These are phyloP conservation scores for Cottus gobio DNA, from an alignment of 2,113 vertebrate genomes.

Conservation along the genomic window DNA sequence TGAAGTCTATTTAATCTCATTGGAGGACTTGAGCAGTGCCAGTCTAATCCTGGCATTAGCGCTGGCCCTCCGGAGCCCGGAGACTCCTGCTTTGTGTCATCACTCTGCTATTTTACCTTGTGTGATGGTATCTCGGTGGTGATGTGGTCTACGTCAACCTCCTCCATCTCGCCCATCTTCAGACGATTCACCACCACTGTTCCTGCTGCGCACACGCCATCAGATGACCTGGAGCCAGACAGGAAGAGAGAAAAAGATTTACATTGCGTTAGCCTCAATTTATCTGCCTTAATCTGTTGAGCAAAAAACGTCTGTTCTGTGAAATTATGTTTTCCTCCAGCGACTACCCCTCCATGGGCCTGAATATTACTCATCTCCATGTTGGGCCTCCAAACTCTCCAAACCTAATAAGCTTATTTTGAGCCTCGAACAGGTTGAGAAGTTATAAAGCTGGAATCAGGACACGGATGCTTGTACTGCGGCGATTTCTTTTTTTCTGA, in stretches of 20 bases:
- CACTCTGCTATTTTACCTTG: slow-evolving; percentile 59
- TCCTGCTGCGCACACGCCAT: slow-evolving; percentile 92
- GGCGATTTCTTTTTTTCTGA: slow-evolving; percentile 35
- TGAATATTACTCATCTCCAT: slow-evolving; percentile 28
- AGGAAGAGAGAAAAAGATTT: slow-evolving; percentile 8
- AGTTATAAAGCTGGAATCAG: slow-evolving; percentile 48
- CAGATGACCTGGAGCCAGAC: slow-evolving; percentile 85
- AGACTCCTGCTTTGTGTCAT: slow-evolving; percentile 26
- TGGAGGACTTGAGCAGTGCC: slow-evolving; percentile 73
- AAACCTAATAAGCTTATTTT: slow-evolving; percentile 51
- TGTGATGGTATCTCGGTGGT: slow-evolving; percentile 81
- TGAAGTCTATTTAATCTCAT: slow-evolving; percentile 76
- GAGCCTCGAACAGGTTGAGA: slow-evolving; percentile 48
- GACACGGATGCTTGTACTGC: slow-evolving; percentile 38
- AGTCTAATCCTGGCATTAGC: slow-evolving; percentile 72
- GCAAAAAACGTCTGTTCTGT: slow-evolving; percentile 34
- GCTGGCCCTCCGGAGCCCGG: slow-evolving; percentile 52
- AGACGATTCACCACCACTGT: slow-evolving; percentile 92
- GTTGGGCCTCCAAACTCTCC: slow-evolving; percentile 5
- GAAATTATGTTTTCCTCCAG: slow-evolving; percentile 25
- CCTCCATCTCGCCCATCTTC: slow-evolving; percentile 96
- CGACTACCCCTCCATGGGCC: slow-evolving; percentile 4
- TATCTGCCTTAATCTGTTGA: slow-evolving; percentile 25
- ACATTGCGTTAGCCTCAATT: neutral
- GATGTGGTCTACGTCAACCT: slow-evolving; percentile 89